Evolutionary conservation across 2,113 vertebrate species (phyloP).

Genomic region (Paralichthys olivaceus): DNA sequence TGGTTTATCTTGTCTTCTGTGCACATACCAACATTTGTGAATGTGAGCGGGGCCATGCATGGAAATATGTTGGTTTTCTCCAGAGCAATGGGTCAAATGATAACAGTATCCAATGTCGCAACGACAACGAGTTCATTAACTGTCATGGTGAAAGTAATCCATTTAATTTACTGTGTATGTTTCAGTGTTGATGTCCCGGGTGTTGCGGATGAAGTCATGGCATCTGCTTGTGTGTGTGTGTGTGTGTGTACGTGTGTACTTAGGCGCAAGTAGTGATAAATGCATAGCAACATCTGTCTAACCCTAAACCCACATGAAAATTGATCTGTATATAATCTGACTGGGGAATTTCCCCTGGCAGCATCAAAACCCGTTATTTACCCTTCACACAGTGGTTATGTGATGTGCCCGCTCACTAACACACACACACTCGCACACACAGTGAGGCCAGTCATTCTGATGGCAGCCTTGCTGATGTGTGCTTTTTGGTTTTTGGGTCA

Average conservation of each 20-base stretch:
- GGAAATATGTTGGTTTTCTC: conserved; percentile 27
- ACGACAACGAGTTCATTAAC: neutral
- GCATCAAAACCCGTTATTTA: conserved; percentile 72
- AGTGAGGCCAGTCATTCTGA: conserved; percentile 37
- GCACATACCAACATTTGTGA: neutral
- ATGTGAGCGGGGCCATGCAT: neutral
- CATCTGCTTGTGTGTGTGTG: conserved; percentile 11
- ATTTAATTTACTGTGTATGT: conserved; percentile 17
- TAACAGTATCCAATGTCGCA: conserved; percentile 17
- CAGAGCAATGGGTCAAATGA: conserved; percentile 19
- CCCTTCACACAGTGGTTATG: conserved; percentile 63
- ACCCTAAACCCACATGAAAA: conserved; percentile 69
- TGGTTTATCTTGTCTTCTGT: neutral
- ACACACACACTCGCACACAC: conserved; percentile 29
- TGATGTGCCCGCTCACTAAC: conserved; percentile 47
- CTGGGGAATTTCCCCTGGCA: conserved; percentile 70
- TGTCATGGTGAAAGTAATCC: conserved; percentile 32
- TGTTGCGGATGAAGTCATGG: conserved; percentile 9
- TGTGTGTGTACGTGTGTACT: conserved; percentile 28
- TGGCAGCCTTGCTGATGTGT: conserved; percentile 46
- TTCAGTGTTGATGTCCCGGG: neutral
- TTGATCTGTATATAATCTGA: conserved; percentile 73
- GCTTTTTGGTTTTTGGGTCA: conserved; percentile 66
- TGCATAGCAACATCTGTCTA: conserved; percentile 51
- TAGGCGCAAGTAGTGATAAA: conserved; percentile 48